Evolutionary conservation across 2,797 vertebrate species (phyloP).

Genomic region (Sphenodon punctatus): DNA sequence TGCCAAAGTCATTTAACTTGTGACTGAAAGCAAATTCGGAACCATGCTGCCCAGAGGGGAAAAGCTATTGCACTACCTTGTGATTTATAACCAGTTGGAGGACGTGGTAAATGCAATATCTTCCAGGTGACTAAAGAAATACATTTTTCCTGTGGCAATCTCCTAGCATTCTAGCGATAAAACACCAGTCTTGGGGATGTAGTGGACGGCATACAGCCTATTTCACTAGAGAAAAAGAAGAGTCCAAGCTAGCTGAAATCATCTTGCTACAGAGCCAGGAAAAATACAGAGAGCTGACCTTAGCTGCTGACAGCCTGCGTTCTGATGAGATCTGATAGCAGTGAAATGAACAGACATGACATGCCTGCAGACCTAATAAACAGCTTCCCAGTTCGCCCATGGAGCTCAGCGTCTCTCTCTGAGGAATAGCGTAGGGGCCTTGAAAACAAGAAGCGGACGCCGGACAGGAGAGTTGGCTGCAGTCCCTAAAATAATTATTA

Average conservation of each 20-base stretch:
- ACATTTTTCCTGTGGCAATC: neutral
- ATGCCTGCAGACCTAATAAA: neutral
- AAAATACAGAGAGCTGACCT: neutral
- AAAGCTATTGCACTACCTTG: neutral
- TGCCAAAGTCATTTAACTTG: neutral
- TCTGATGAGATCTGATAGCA: neutral
- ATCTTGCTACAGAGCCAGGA: neutral
- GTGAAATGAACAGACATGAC: neutral
- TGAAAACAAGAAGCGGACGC: neutral
- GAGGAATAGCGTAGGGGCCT: neutral
- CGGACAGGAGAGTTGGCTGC: neutral
- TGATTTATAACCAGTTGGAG: neutral
- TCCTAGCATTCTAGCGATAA: neutral
- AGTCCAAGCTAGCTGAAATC: neutral
- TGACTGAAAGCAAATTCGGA: neutral
- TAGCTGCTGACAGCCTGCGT: neutral
- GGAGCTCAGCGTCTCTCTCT: neutral
- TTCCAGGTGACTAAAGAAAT: neutral
- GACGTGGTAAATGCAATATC: neutral
- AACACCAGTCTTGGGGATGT: neutral
- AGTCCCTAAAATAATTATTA: neutral
- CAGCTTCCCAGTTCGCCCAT: neutral
- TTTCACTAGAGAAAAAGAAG: neutral
- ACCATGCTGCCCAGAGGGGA: neutral
- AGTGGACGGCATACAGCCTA: neutral